Conservation (phyloP, 1,140 invertebrate genomes). For the Danaus melanippus region DNA sequence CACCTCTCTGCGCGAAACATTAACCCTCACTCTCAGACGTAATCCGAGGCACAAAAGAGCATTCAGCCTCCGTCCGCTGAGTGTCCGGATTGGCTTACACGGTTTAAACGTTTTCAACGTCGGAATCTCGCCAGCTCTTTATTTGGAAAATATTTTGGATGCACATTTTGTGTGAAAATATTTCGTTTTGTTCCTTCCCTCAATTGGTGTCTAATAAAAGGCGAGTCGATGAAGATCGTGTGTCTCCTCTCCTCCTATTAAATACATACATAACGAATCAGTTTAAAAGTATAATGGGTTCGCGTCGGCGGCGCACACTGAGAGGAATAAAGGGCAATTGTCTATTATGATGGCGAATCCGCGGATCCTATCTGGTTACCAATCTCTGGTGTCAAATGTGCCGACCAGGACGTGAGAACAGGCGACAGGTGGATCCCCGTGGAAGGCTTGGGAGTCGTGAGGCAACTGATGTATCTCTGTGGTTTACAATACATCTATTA, state of each 20-base stretch:
- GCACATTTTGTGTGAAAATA: too few relatives aligned
- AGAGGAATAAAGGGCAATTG: slow-evolving; percentile 11
- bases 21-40: slow-evolving; percentile 9
- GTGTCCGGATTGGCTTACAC: slow-evolving; percentile 26
- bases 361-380: slow-evolving; percentile 46
- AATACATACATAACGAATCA: not conserved
- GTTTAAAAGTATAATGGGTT: slow-evolving; percentile 2
- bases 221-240: too few relatives aligned
- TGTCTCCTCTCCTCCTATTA: too few relatives aligned
- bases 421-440: slow-evolving; percentile 42
- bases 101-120: slow-evolving; percentile 12
- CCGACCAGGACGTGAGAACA: slow-evolving; percentile 37
- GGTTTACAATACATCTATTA: slow-evolving; percentile 28
- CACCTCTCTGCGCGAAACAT: slow-evolving; percentile 11
- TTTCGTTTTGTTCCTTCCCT: too few relatives aligned
- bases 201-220: too few relatives aligned
- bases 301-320: not conserved
- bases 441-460: slow-evolving; percentile 38
- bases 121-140: too few relatives aligned
- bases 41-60: slow-evolving; percentile 20
- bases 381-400: slow-evolving; percentile 47
- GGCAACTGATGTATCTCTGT: slow-evolving; percentile 34
- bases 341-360: slow-evolving; percentile 16
- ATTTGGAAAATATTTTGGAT: too few relatives aligned
- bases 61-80: slow-evolving; percentile 12